Conservation (phyloP, 2,797 vertebrate species). For the Luscinia luscinia region DNA sequence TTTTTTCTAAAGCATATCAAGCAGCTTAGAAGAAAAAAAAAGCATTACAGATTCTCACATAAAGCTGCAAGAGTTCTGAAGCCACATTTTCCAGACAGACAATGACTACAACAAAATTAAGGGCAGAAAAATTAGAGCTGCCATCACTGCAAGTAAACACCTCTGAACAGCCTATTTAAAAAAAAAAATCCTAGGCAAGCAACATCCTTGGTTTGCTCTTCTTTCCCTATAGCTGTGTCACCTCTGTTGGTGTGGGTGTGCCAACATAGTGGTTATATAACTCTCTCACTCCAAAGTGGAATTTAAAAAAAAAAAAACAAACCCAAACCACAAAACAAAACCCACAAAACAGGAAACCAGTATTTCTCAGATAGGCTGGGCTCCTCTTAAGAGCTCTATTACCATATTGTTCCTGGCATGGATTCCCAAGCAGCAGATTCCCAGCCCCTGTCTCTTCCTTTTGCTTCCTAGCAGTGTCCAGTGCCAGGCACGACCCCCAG, state of each 20-base stretch:
- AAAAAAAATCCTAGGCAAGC: background rate
- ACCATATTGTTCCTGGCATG: rapidly evolving
- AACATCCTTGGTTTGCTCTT: background rate
- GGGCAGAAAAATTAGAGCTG: background rate
- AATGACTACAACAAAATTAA: background rate
- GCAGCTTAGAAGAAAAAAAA: background rate
- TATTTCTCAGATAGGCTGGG: background rate
- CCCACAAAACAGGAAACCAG: background rate
- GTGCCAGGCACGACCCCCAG: background rate
- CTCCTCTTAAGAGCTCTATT: background rate
- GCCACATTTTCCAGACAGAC: background rate
- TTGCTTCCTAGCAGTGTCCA: background rate
- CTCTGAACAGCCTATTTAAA: background rate
- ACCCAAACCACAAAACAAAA: background rate
- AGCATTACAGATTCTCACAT: background rate
- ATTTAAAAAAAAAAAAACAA: background rate
- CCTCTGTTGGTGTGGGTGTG: background rate
- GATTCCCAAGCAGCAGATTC: background rate
- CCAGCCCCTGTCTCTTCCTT: background rate
- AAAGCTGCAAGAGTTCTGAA: background rate
- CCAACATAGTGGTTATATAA: background rate
- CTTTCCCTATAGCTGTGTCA: conserved; percentile 2
- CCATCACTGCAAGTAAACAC: background rate
- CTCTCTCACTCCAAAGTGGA: background rate
- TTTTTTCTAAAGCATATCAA: background rate